Percentiles rank a stretch among this genome's conserved stretches.
These are phyloP conservation scores for Drosophila colorata DNA, from an alignment of 2,888 invertebrate species.

Conservation along the genomic window DNA sequence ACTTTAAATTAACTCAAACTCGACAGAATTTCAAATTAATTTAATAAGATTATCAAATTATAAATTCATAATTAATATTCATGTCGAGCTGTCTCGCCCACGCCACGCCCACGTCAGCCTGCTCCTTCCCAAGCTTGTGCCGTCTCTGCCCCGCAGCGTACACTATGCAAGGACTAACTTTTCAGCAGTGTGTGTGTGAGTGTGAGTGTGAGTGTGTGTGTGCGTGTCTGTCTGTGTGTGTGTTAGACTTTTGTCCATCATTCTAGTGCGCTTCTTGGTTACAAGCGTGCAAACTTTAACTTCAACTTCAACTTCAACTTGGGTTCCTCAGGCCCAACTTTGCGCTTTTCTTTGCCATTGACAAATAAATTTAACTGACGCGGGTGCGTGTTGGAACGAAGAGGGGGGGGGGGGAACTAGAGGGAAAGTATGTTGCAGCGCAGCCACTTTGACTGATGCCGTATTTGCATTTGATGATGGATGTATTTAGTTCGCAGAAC, in stretches of 20 bases:
- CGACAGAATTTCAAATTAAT: conserved; percentile 77
- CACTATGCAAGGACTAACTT: conserved; percentile 55
- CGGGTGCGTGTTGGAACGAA: conserved; percentile 1
- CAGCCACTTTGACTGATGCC: conserved; percentile 36
- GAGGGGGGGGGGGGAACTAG: background rate
- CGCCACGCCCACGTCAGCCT: background rate
- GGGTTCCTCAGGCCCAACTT: conserved; percentile 39
- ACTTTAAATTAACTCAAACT: conserved; percentile 78
- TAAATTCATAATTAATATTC: conserved; percentile 79
- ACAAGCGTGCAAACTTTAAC: conserved; percentile 59
- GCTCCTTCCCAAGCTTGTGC: background rate
- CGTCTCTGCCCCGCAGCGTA: conserved; percentile 3
- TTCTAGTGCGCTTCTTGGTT: conserved; percentile 62
- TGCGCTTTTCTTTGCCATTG: conserved; percentile 78
- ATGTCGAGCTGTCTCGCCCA: conserved; percentile 54
- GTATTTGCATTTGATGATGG: conserved; percentile 67
- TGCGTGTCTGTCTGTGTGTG: conserved; percentile 7
- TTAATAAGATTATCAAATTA: conserved; percentile 81
- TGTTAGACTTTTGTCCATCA: conserved; percentile 40
- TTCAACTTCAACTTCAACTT: conserved; percentile 34
- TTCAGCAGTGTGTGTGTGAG: conserved; percentile 14
- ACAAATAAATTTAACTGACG: conserved; percentile 68
- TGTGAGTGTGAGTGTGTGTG: conserved; percentile 1
- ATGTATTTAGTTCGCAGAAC: conserved; percentile 32
- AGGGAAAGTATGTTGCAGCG: background rate